Base-by-base conservation (phyloP, 1,140 invertebrate genomes). In the Archegozetes longisetosus region DNA sequence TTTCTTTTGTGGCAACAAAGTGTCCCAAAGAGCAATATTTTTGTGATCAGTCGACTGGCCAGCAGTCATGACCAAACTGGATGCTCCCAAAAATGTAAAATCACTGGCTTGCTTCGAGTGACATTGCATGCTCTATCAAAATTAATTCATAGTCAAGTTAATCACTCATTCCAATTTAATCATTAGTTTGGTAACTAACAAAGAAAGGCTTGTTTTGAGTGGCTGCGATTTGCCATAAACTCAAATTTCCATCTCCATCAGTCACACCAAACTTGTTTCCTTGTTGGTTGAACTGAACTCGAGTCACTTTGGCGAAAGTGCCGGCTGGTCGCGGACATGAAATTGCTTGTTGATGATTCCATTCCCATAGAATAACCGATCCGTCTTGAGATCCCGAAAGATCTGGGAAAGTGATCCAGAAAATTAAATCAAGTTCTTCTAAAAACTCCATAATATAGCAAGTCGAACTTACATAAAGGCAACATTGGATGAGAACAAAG, bases 21-120 rank as follows among this genome's bases (percentile, higher is more conserved):
- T 97, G 71, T 99, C 95, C 95, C 95, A 98, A 58, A 98, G 79
- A 53, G 87, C 89, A n/a, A 99, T 88, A 74, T 98, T 98, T 68
- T 88, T 86, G 68, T 88, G 91, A 72, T 98, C 94, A 0, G 88
- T 87, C 70, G 90, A 91, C 69, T 95, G 89, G 17, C 95, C 95
- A 61, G 89, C 90, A 60, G 93, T 97, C n/a, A 92, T 92, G 48
- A 98, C 79, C 64, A 98, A 78, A 78, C 91, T 96, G 70, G 92
- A 96, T 3, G 91, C 95, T 54, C 92, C 91, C 27, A 98, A 78
- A 75, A 98, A 98, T 32, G 91, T 88, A 71, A 99, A 98, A 74
- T 98, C 95, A 67, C 87, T 85, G 26, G 93, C 91, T 56, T 89
- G 84, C 78, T 98, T 98, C 72, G 85, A 93, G 74, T 98, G 94